Evolutionary conservation across 2,888 invertebrate species (phyloP).

Genomic region (Monochamus alternatus): DNA sequence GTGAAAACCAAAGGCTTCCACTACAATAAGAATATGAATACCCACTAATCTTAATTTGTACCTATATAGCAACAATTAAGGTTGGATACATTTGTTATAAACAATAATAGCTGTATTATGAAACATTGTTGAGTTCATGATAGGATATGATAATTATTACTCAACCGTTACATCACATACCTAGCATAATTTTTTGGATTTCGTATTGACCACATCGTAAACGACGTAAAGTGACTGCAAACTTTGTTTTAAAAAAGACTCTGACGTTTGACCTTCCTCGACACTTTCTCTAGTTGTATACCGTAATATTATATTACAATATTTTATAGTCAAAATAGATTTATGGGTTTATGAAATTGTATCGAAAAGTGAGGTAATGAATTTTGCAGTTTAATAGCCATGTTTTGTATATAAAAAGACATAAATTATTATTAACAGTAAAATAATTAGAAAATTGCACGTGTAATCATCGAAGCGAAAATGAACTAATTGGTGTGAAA

Average conservation of each 20-base stretch:
- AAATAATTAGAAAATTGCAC: conserved; percentile 3
- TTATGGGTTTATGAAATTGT: neutral
- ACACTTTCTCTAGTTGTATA: neutral
- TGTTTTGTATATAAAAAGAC: neutral
- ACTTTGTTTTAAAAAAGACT: neutral
- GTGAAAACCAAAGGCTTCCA: too few relatives aligned
- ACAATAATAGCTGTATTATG: neutral
- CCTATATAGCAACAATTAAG: neutral
- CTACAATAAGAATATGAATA: too few relatives aligned
- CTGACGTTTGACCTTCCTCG: neutral
- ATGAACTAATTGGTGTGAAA: conserved; percentile 1
- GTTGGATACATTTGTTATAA: neutral
- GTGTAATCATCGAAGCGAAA: neutral
- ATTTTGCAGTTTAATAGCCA: neutral
- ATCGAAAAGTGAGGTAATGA: neutral
- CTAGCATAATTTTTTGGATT: neutral
- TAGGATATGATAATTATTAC: neutral
- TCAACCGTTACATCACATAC: neutral
- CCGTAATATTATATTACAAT: neutral
- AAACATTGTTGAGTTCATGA: neutral
- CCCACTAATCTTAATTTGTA: too few relatives aligned
- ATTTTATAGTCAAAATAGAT: neutral
- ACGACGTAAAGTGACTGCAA: neutral
- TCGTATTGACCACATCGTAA: neutral
- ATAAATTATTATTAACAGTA: neutral